These are phyloP conservation scores for Gymnocephalus cernua DNA, from an alignment of 2,113 vertebrate species.

Conservation along the genomic window DNA sequence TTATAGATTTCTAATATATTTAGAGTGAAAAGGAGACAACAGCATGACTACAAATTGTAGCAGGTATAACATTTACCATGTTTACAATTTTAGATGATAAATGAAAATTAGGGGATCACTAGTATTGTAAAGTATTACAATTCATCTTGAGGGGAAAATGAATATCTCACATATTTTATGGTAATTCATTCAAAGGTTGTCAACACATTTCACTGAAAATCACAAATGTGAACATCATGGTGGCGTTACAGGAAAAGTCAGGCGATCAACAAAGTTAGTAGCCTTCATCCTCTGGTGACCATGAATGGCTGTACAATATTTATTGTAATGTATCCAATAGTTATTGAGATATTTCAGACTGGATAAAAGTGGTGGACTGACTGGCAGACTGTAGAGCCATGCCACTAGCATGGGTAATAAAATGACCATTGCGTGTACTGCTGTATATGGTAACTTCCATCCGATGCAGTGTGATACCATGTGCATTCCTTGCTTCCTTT, in stretches of 20 bases:
- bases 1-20: background rate
- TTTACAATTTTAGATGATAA: too few relatives aligned
- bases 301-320: background rate
- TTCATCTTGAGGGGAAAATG: background rate
- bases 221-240: background rate
- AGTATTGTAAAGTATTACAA: background rate
- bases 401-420: background rate
- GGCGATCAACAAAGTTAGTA: background rate
- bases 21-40: background rate
- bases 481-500: conserved; percentile 26
- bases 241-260: background rate
- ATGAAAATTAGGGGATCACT: too few relatives aligned
- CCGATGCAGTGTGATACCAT: conserved; percentile 7
- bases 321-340: background rate
- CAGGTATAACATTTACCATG: too few relatives aligned
- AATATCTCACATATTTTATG: background rate
- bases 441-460: background rate
- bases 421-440: background rate
- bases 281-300: background rate
- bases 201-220: background rate
- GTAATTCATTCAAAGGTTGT: background rate
- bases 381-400: background rate
- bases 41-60: background rate
- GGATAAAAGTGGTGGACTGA: background rate
- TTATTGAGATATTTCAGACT: background rate